A percentile compares a stretch with the other conserved stretches of the same genome.
phyloP scores from a whole-genome alignment of 2,113 vertebrate genomes.

The Upupa epops region DNA sequence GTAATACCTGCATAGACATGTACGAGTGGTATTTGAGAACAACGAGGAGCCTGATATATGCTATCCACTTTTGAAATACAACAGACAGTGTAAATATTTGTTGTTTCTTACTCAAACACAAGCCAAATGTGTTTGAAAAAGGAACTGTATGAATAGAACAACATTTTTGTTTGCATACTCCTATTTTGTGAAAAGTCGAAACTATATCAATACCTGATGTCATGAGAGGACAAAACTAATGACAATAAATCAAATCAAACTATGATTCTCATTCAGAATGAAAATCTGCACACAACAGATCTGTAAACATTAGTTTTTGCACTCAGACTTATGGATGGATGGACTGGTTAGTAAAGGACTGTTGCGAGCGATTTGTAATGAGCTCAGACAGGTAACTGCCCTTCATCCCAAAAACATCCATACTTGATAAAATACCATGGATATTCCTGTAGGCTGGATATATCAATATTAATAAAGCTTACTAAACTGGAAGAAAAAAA shows the following conservation, averaged over 20 bases:
- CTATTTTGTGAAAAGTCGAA: not conserved
- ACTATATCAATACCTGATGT: not conserved
- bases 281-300: not conserved
- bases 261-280: not conserved
- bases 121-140: not conserved
- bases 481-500: not conserved
- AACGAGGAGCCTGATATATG: not conserved
- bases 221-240: not conserved
- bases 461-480: not conserved
- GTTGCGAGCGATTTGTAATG: not conserved
- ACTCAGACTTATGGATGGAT: not conserved
- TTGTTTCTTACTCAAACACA: not conserved
- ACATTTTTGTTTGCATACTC: accelerated
- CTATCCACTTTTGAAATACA: not conserved
- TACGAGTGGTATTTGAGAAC: not conserved
- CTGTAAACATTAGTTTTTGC: not conserved
- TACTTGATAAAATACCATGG: not conserved
- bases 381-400: not conserved
- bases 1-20: not conserved
- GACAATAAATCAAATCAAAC: not conserved
- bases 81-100: not conserved
- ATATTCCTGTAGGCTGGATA: not conserved
- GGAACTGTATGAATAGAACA: not conserved
- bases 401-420: not conserved
- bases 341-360: not conserved